Percentiles rank a stretch among this genome's conserved stretches.
Conservation (phyloP, 2,888 invertebrate genomes). For the Nymphalis c-album region DNA sequence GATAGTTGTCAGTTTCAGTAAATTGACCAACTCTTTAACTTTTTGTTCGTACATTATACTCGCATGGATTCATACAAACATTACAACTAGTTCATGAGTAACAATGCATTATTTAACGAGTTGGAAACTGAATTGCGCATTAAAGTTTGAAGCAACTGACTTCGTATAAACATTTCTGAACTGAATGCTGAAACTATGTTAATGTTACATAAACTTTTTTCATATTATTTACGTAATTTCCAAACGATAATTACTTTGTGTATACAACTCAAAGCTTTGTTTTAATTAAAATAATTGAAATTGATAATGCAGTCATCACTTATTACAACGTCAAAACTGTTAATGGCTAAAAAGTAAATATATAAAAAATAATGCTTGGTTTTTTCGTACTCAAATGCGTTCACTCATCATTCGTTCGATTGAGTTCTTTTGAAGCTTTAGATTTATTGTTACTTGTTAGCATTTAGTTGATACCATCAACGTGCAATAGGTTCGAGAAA, state of each 20-base stretch:
- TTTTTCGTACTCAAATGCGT: too few relatives aligned
- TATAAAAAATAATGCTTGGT: too few relatives aligned
- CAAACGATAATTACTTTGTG: neutral
- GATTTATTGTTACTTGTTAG: too few relatives aligned
- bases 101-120: slow-evolving; percentile 11
- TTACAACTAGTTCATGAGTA: slow-evolving; percentile 19
- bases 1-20: too few relatives aligned
- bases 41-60: neutral
- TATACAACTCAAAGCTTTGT: too few relatives aligned
- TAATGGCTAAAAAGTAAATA: neutral
- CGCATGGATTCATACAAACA: slow-evolving; percentile 10
- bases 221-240: neutral
- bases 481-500: too few relatives aligned
- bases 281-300: too few relatives aligned
- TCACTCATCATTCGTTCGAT: too few relatives aligned
- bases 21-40: neutral
- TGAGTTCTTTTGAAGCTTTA: too few relatives aligned
- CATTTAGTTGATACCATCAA: too few relatives aligned
- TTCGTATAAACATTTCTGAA: slow-evolving; percentile 8
- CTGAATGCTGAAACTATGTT: slow-evolving; percentile 9
- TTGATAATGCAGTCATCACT: neutral
- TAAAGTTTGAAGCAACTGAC: slow-evolving; percentile 13
- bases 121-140: slow-evolving; percentile 7
- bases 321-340: neutral
- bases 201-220: slow-evolving; percentile 5